A percentile compares a stretch with the other conserved stretches of the same genome.
Evolutionary conservation across 2,113 vertebrate genomes (phyloP).

Genomic region (Tupaia tana): DNA sequence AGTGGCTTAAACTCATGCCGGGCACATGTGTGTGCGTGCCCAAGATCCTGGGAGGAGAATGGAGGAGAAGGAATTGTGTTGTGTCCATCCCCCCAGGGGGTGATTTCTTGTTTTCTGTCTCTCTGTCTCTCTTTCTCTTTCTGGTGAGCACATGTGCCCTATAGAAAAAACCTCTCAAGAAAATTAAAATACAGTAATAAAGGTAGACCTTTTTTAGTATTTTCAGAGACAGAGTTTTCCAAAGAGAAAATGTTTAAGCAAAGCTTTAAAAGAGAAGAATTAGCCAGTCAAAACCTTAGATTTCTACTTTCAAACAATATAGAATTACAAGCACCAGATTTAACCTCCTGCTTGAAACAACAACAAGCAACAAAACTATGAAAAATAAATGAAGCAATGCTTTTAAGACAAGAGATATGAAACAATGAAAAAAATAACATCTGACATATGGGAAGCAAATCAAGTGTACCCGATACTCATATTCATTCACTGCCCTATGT

Average conservation of each 20-base stretch:
- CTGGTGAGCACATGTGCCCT: too few species aligned
- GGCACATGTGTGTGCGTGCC: too few species aligned
- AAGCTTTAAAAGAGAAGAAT: neutral
- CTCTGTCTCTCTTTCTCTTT: too few species aligned
- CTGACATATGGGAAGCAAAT: neutral
- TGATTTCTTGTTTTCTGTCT: too few species aligned
- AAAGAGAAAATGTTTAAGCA: neutral
- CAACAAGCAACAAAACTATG: neutral
- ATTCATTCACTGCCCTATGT: neutral
- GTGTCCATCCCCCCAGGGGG: too few species aligned
- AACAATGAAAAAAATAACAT: constrained; percentile 6
- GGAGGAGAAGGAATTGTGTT: too few species aligned
- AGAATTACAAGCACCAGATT: neutral
- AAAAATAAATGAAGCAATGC: neutral
- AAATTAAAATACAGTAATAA: neutral
- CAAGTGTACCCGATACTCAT: neutral
- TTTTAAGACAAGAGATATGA: constrained; percentile 34
- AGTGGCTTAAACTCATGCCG: too few species aligned
- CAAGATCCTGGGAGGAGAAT: too few species aligned
- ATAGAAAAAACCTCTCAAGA: neutral
- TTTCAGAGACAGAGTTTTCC: neutral
- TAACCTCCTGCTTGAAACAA: neutral
- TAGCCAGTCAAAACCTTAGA: neutral
- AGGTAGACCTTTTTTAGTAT: neutral
- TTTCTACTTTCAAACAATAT: neutral